Percentiles rank a stretch among this genome's conserved stretches.
Evolutionary conservation across 2,797 vertebrate species (phyloP).

Genomic region (Setipinna tenuifilis): DNA sequence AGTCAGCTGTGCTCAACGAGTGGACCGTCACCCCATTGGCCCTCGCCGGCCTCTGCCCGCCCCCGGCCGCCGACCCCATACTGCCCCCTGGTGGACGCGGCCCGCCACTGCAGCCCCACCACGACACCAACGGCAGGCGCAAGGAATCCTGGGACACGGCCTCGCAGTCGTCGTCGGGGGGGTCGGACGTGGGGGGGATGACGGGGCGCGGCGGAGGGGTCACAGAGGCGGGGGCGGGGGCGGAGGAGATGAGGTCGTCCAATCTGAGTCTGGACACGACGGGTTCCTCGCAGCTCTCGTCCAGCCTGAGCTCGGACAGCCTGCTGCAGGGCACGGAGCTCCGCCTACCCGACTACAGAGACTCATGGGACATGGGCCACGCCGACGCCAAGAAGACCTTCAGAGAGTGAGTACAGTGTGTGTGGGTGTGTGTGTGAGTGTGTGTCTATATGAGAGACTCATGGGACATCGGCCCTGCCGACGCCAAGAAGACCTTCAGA

Average conservation of each 20-base stretch:
- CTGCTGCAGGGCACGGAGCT: conserved; percentile 73
- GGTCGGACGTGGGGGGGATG: conserved; percentile 72
- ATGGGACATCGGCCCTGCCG: too few species aligned
- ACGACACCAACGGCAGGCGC: conserved; percentile 51
- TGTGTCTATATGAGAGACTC: too few species aligned
- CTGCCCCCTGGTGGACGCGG: conserved; percentile 52
- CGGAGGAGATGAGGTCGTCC: conserved; percentile 78
- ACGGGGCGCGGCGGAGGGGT: conserved; percentile 33
- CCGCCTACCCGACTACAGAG: conserved; percentile 44
- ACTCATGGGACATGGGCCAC: conserved; percentile 67
- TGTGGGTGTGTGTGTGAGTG: not conserved
- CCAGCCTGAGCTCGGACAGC: conserved; percentile 89
- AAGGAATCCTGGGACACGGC: conserved; percentile 85
- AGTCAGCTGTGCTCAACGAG: conserved; percentile 90
- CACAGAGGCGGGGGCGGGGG: conserved; percentile 49
- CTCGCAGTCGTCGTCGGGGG: conserved; percentile 84
- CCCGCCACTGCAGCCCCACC: not conserved
- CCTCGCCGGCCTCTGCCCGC: conserved; percentile 89
- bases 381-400: conserved; percentile 66
- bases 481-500: too few species aligned
- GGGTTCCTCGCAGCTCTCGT: conserved; percentile 90
- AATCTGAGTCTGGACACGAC: conserved; percentile 89
- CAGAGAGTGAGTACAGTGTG: conserved; percentile 80
- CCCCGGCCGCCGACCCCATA: conserved; percentile 65
- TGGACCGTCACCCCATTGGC: conserved; percentile 93